Evolutionary conservation across 2,888 invertebrate species (phyloP).

Genomic region (Polydrusus tereticollis): DNA sequence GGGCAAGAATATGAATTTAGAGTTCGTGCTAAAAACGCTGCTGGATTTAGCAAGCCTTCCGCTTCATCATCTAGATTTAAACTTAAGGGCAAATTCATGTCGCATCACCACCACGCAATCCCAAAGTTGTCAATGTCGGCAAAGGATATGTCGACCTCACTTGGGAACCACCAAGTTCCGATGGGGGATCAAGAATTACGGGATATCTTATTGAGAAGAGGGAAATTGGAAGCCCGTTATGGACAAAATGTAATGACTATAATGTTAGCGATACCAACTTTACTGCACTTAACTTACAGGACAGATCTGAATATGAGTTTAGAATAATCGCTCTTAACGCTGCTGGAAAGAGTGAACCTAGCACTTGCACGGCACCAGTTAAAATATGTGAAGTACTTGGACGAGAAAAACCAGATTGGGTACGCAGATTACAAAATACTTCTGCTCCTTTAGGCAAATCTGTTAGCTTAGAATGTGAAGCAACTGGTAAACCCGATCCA

Average conservation of each 20-base stretch:
- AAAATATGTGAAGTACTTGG: conserved; percentile 90
- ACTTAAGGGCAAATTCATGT: conserved; percentile 88
- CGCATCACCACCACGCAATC: conserved; percentile 88
- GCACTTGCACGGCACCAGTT: conserved; percentile 92
- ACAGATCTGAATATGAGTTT: conserved; percentile 95
- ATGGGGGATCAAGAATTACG: conserved; percentile 94
- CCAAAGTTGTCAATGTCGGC: conserved; percentile 89
- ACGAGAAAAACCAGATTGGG: conserved; percentile 93
- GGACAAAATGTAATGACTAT: conserved; percentile 94
- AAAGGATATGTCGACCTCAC: conserved; percentile 93
- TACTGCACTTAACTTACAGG: conserved; percentile 88
- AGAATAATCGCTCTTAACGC: conserved; percentile 95
- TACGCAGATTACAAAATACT: conserved; percentile 81
- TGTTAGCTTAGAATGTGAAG: conserved; percentile 87
- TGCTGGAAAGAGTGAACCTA: conserved; percentile 90
- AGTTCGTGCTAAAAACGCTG: conserved; percentile 96
- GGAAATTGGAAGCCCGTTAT: conserved; percentile 86
- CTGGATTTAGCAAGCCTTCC: conserved; percentile 96
- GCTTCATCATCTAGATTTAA: conserved; percentile 84
- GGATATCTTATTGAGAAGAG: conserved; percentile 95
- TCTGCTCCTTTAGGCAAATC: conserved; percentile 87
- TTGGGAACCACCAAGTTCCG: conserved; percentile 91
- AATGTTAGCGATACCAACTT: conserved; percentile 89
- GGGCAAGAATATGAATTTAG: conserved; percentile 98
- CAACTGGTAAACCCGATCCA: conserved; percentile 90